Evolutionary conservation across 2,797 vertebrate species (phyloP), one percentile per base, ranked within the genome.

Genomic region (Okamejei kenojei): DNA sequence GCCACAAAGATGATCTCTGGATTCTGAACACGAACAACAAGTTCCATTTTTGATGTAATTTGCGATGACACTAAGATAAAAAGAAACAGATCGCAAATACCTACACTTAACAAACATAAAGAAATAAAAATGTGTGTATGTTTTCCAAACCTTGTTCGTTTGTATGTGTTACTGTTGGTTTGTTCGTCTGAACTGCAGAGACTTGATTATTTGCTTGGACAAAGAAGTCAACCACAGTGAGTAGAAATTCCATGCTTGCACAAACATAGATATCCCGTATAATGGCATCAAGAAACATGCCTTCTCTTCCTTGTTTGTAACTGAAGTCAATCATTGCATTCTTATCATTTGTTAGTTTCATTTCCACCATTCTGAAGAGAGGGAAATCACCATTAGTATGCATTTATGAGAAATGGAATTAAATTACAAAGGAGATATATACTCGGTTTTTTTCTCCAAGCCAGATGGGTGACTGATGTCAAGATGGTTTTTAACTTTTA

Each of bases 1-100:
- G 98, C 99, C 95, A 99, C 99, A 94, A 99, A 99, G 32, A 99
- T 97, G 29, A 99, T 97, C 95, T 99, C 98, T 0, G 99, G 98
- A 95, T 99, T 98, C 95, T 97, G 97, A 95, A 99, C 96, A 84
- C 96, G 9, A 71, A 98, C 95, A 82, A 98, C 98, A 84, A 98
- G 96, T 96, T 98, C 98, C 35, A 96, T 97, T 88, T 97, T 98
- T 58, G 97, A 96, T 78, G 95, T 94, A 5, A 95, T 94, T 77
- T 97, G 95, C 93, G 95, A 38, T 93, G 96, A 93, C 93, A 93
- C 97, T 97, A 94, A 94, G 81, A 93, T 94, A 11, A 95, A 63
- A 93, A 78, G 29, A 1, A 26, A 86, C 68, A 38, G 63, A 11
- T 58, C 38, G 54, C 13, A 90, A 90, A 45, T 45, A 11, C 63